Conservation (phyloP, 2,797 vertebrate species). For the Darevskia nairensis region DNA sequence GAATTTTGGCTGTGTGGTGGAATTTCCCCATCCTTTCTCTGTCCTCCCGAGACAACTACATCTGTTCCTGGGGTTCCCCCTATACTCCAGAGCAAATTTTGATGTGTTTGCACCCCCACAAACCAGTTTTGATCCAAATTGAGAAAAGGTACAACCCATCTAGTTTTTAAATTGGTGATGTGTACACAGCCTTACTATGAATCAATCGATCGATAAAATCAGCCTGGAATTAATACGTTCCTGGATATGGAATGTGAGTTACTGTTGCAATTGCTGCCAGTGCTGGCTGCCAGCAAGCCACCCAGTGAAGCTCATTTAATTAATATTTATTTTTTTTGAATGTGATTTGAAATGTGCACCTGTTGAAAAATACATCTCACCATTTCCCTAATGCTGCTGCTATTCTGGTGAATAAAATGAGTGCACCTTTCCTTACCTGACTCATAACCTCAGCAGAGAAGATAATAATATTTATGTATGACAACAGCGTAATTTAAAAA, state of each 20-base stretch:
- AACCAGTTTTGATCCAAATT: too few species aligned
- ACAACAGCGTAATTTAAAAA: conserved; percentile 48
- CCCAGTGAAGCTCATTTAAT: conserved; percentile 72
- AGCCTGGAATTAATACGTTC: not conserved
- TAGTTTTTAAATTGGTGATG: too few species aligned
- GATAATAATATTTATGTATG: conserved; percentile 20
- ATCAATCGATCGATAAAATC: too few species aligned
- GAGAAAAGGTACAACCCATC: too few species aligned
- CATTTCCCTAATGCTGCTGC: conserved; percentile 53
- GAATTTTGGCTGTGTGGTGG: too few species aligned
- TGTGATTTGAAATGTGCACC: conserved; percentile 66
- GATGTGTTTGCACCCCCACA: too few species aligned
- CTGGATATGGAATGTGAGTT: not conserved
- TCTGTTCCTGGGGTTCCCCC: too few species aligned
- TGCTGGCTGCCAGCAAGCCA: conserved; percentile 64
- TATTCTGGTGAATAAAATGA: conserved; percentile 15
- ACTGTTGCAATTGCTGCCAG: not conserved
- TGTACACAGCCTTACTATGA: too few species aligned
- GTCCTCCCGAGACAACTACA: too few species aligned
- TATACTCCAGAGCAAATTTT: too few species aligned
- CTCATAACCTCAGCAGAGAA: conserved; percentile 14
- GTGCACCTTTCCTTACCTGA: conserved; percentile 40
- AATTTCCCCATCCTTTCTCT: too few species aligned
- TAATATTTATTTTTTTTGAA: conserved; percentile 74
- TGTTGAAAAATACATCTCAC: conserved; percentile 73